A percentile compares a stretch with the other conserved stretches of the same genome.
phyloP scores from a whole-genome alignment of 2,797 vertebrate genomes.

The Schizopygopsis malacanthus region DNA sequence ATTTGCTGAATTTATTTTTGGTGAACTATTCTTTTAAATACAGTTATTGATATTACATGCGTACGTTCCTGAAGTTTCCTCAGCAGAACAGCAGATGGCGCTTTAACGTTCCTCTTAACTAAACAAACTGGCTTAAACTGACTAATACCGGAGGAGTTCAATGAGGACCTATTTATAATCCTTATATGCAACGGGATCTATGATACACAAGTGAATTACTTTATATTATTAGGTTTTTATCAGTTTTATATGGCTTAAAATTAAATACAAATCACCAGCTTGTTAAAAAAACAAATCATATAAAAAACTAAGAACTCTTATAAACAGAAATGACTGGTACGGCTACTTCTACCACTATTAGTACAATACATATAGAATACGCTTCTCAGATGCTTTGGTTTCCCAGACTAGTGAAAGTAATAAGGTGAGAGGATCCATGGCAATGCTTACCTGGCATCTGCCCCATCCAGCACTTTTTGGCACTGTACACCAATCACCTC shows the following conservation, averaged over 20 bases:
- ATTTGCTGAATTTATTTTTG: neutral
- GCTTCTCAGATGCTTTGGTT: neutral
- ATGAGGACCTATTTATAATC: slow-evolving; percentile 10
- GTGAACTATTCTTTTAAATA: slow-evolving; percentile 6
- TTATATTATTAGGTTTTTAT: neutral
- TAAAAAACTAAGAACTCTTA: neutral
- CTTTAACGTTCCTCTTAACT: slow-evolving; percentile 19
- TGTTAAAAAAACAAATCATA: neutral
- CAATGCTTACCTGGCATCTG: slow-evolving; percentile 87
- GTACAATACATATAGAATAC: neutral
- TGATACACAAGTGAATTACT: neutral
- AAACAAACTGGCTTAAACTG: slow-evolving; percentile 41
- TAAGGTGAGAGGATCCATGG: slow-evolving; percentile 56
- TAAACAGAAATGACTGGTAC: neutral
- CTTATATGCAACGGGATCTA: slow-evolving; percentile 6
- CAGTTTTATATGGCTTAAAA: neutral
- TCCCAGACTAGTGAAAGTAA: neutral
- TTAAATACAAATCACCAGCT: neutral
- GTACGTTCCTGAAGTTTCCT: neutral
- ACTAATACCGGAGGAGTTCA: slow-evolving; percentile 9
- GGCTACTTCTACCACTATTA: neutral
- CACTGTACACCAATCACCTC: slow-evolving; percentile 95
- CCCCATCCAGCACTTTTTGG: slow-evolving; percentile 91
- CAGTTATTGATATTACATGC: neutral
- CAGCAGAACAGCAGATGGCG: slow-evolving; percentile 6